Evolutionary conservation across 2,797 vertebrate species (phyloP).

Genomic region (Hafferia zeledoni): DNA sequence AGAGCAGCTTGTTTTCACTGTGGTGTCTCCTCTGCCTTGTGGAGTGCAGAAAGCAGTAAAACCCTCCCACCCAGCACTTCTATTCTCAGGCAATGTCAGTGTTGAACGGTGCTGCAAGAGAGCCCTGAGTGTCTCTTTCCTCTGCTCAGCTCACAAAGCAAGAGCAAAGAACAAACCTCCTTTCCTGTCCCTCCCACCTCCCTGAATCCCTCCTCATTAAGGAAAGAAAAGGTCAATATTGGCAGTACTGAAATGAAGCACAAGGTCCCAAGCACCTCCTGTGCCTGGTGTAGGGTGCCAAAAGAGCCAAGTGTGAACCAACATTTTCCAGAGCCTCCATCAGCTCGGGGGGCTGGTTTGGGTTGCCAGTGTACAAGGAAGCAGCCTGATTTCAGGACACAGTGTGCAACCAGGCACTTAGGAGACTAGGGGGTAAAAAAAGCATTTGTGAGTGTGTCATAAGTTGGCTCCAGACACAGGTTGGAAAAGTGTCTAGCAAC

Average conservation of each 20-base stretch:
- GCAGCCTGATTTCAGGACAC: slow-evolving; percentile 5
- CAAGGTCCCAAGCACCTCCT: not conserved
- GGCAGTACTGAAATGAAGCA: slow-evolving; percentile 24
- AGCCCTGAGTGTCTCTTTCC: not conserved
- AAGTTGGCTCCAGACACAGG: not conserved
- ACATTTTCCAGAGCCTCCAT: slow-evolving; percentile 36
- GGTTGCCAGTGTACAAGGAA: not conserved
- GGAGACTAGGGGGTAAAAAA: not conserved
- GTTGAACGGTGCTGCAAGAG: not conserved
- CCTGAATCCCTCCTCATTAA: not conserved
- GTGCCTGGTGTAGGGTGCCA: not conserved
- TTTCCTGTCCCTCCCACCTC: not conserved
- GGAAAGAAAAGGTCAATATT: slow-evolving; percentile 5
- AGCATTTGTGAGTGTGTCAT: not conserved
- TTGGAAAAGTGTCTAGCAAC: not conserved
- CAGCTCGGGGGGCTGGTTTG: not conserved
- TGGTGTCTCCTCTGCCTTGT: not conserved
- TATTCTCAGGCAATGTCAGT: not conserved
- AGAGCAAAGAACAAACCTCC: not conserved
- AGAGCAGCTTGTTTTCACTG: not conserved
- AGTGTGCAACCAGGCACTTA: not conserved
- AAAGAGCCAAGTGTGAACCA: slow-evolving; percentile 20
- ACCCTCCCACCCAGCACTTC: not conserved
- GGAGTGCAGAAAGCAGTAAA: not conserved
- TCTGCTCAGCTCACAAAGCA: not conserved